Percentiles rank a stretch among this genome's conserved stretches.
Conservation (phyloP, 2,113 vertebrate species). For the Carollia perspicillata region DNA sequence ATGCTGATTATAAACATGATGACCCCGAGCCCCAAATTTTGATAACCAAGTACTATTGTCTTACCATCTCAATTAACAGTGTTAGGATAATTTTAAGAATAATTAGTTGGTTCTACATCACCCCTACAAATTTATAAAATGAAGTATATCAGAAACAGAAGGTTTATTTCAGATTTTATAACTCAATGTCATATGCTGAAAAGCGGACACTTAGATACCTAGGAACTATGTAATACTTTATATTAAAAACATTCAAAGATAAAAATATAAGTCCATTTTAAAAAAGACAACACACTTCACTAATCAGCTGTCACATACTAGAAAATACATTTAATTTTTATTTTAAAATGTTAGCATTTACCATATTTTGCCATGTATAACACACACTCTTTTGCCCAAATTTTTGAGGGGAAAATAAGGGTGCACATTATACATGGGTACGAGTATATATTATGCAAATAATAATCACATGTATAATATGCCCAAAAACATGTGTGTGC, state of each 20-base stretch:
- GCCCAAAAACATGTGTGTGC: too few species aligned
- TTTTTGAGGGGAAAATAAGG: too few species aligned
- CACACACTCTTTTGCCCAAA: too few species aligned
- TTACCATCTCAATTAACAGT: conserved; percentile 19
- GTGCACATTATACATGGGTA: too few species aligned
- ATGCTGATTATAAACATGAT: neutral
- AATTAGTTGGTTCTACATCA: neutral
- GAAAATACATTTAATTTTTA: conserved; percentile 9
- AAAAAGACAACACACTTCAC: neutral
- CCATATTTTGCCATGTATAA: too few species aligned
- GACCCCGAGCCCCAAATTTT: neutral
- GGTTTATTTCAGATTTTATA: conserved; percentile 17
- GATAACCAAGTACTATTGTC: neutral
- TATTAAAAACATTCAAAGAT: conserved; percentile 2
- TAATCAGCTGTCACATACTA: neutral
- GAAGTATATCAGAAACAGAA: neutral
- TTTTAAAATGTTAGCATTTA: neutral
- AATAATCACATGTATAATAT: too few species aligned
- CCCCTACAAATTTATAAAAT: neutral
- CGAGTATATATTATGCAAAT: too few species aligned
- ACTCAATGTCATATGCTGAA: neutral
- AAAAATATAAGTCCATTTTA: neutral
- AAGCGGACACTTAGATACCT: neutral
- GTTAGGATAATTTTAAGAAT: conserved; percentile 25
- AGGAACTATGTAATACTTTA: conserved; percentile 11